A percentile compares a stretch with the other conserved stretches of the same genome.
These are phyloP conservation scores for fruit fly (Drosophila melanogaster) DNA, from an alignment of 1,140 invertebrate genomes.

Conservation along the genomic window Release_6_plus_ISO1_MT NT_033779.5:17113001-17113500, in stretches of 20 bases:
- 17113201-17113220: constrained; percentile 40
- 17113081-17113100: constrained; percentile 6
- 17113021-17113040: constrained; percentile 69
- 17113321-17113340: constrained; percentile 5
- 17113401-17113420: constrained; percentile 72
- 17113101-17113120: constrained; percentile 14
- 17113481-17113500: constrained; percentile 67
- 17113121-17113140: constrained; percentile 56
- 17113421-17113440: constrained; percentile 74
- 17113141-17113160: constrained; percentile 45
- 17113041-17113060: constrained; percentile 37
- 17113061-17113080: constrained; percentile 8
- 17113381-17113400: constrained; percentile 72
- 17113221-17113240: constrained; percentile 63
- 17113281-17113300: constrained; percentile 38
- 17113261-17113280: constrained; percentile 75
- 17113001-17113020: constrained; percentile 83
- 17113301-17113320: constrained; percentile 60
- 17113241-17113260: constrained; percentile 57
- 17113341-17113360: constrained; percentile 12
- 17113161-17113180: constrained; percentile 7
- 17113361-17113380: constrained; percentile 58
- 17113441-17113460: not conserved
- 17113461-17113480: constrained; percentile 38
- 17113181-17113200: constrained; percentile 34